A percentile compares a stretch with the other conserved stretches of the same genome.
These are phyloP conservation scores for Sinonovacula constricta DNA, from an alignment of 1,140 invertebrate species.

Conservation along the genomic window DNA sequence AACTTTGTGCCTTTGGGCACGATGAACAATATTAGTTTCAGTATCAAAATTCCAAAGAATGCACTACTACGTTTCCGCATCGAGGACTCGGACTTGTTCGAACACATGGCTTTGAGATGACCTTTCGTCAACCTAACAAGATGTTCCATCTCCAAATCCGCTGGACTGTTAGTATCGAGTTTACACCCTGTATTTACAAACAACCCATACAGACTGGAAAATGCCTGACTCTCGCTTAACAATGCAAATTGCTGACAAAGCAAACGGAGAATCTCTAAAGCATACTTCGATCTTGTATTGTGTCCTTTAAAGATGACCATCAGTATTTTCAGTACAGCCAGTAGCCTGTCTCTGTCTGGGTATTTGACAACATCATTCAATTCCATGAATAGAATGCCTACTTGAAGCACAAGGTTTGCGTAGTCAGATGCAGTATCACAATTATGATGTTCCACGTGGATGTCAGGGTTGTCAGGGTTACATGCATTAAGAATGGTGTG, in stretches of 20 bases:
- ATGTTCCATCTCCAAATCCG: not conserved
- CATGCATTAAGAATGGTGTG: not conserved
- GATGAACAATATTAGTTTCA: not conserved
- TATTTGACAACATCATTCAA: conserved; percentile 21
- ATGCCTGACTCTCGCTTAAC: conserved; percentile 4
- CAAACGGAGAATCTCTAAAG: conserved; percentile 39
- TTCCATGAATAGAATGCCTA: conserved; percentile 35
- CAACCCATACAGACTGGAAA: conserved; percentile 10
- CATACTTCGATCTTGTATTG: conserved; percentile 55
- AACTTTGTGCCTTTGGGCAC: not conserved
- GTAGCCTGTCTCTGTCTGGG: conserved; percentile 36
- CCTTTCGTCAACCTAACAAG: not conserved
- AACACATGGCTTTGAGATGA: conserved; percentile 1
- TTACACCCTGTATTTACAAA: conserved; percentile 34
- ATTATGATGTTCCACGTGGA: not conserved
- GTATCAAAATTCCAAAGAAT: not conserved
- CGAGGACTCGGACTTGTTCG: not conserved
- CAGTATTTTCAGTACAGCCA: conserved; percentile 38
- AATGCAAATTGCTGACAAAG: conserved; percentile 25
- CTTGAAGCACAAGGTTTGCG: conserved; percentile 15
- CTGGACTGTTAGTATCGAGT: no score
- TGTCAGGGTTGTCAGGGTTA: not conserved
- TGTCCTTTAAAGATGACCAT: conserved; percentile 52
- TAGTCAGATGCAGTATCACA: conserved; percentile 21
- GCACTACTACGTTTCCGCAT: not conserved